phyloP scores from a whole-genome alignment of 2,888 invertebrate genomes.

The Phlogophora meticulosa region DNA sequence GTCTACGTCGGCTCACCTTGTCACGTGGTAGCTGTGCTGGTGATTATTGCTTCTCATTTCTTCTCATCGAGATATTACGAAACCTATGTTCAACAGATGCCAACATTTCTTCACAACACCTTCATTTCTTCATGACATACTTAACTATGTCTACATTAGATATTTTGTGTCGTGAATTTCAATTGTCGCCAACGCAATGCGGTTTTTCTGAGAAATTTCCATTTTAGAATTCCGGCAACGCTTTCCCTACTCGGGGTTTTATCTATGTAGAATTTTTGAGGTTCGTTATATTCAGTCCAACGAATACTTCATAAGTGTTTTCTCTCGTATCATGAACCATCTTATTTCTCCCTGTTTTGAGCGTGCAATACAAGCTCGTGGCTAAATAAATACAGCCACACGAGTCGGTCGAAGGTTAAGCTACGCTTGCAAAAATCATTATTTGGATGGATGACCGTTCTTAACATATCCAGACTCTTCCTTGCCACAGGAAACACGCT shows the following conservation, averaged over 20 bases:
- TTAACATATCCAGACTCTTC: too few species aligned
- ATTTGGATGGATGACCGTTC: too few species aligned
- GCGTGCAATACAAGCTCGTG: too few species aligned
- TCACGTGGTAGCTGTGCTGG: too few species aligned
- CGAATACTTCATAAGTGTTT: too few species aligned
- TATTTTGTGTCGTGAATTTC: conserved; percentile 5
- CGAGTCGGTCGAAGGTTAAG: too few species aligned
- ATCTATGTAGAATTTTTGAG: background rate
- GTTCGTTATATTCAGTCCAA: background rate
- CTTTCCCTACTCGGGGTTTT: background rate
- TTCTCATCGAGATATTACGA: background rate
- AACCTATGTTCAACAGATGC: background rate
- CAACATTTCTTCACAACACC: background rate
- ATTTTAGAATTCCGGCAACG: background rate
- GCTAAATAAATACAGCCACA: too few species aligned
- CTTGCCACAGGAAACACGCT: too few species aligned
- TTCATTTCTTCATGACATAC: background rate
- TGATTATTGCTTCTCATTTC: background rate
- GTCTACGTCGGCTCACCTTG: too few species aligned
- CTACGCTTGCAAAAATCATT: too few species aligned
- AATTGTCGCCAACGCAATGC: background rate
- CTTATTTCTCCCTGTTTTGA: too few species aligned
- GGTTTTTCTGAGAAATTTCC: background rate
- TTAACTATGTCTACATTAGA: background rate
- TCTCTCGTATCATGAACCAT: too few species aligned